Percentiles rank a stretch among this genome's conserved stretches.
These are phyloP conservation scores for Tricholauxania praeusta DNA, from an alignment of 2,888 invertebrate species.

Conservation along the genomic window DNA sequence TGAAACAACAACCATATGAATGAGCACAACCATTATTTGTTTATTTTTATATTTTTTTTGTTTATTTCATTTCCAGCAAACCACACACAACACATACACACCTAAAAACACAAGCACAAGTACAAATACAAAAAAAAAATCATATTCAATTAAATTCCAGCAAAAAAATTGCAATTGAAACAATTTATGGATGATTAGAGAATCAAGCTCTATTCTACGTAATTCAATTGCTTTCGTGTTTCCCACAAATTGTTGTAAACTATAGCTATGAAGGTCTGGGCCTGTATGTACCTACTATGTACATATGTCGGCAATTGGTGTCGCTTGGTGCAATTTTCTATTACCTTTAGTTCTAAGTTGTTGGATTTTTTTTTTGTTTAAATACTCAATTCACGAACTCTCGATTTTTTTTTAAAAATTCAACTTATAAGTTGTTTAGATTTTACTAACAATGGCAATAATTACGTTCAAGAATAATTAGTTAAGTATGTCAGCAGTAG, in stretches of 20 bases:
- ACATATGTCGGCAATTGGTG: no score
- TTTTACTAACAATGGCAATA: no score
- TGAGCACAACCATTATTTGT: not conserved
- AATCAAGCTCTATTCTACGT: conserved; percentile 2
- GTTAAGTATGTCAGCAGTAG: no score
- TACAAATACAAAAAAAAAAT: not conserved
- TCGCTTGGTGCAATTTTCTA: no score
- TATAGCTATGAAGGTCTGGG: no score
- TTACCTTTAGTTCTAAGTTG: no score
- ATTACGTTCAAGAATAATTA: no score
- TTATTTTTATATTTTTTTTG: conserved; percentile 18
- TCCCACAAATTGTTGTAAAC: not conserved
- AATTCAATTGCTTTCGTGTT: not conserved
- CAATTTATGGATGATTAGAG: conserved; percentile 49
- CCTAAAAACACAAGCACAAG: not conserved
- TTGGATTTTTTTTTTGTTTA: no score
- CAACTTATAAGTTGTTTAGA: no score
- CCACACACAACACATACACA: not conserved
- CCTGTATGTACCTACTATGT: no score
- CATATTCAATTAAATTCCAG: conserved; percentile 53
- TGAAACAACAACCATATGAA: conserved; percentile 26
- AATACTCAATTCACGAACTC: no score
- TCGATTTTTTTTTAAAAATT: no score
- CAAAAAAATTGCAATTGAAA: conserved; percentile 53
- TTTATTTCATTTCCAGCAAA: not conserved